These are phyloP conservation scores for Chelidonichthys spinosus DNA, from an alignment of 2,797 vertebrate species.

Conservation along the genomic window DNA sequence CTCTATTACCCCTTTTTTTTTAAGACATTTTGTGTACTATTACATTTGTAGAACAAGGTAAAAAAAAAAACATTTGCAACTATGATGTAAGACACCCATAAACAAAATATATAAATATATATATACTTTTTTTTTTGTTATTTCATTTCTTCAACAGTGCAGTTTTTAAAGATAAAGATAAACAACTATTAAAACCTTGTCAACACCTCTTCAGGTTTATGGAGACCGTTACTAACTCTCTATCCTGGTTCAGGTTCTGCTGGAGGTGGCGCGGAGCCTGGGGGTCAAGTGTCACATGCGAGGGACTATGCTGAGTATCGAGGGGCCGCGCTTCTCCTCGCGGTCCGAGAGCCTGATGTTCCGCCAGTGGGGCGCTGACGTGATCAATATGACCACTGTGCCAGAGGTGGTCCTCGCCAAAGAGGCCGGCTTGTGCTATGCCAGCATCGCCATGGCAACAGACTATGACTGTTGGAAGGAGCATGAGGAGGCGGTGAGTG, in stretches of 20 bases:
- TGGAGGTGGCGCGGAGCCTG: constrained; percentile 89
- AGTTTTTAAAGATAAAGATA: not conserved
- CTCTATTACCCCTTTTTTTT: not conserved
- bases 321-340: constrained; percentile 96
- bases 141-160: not conserved
- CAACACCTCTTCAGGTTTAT: not conserved
- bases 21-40: not conserved
- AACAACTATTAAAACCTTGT: not conserved
- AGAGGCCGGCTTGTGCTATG: constrained; percentile 95
- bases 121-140: not conserved
- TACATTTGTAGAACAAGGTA: not conserved
- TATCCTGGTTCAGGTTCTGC: constrained; percentile 88
- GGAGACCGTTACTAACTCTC: not conserved
- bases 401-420: constrained; percentile 97
- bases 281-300: constrained; percentile 91
- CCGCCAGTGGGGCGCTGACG: constrained; percentile 94
- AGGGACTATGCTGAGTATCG: constrained; percentile 92
- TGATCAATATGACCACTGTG: constrained; percentile 98
- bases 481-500: constrained; percentile 93
- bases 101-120: not conserved
- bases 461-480: constrained; percentile 99
- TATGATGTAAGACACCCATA: not conserved
- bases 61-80: too few relatives aligned
- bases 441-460: constrained; percentile 96
- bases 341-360: constrained; percentile 94